phyloP scores from a whole-genome alignment of 2,113 vertebrate species.

The Ammodytes marinus region DNA sequence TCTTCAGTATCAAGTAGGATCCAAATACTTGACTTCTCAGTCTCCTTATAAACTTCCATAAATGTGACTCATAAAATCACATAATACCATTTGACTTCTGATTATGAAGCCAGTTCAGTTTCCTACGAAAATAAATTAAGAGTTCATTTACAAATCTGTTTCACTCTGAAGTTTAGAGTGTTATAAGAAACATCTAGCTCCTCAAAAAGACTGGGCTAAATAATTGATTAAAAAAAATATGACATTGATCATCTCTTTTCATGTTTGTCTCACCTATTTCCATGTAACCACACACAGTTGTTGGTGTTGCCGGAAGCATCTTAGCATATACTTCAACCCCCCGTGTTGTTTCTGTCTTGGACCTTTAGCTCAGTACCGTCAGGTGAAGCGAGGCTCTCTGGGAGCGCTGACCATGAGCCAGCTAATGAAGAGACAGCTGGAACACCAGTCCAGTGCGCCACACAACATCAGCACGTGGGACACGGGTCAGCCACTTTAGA shows the following conservation, averaged over 20 bases:
- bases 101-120: conserved; percentile 5
- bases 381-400: conserved; percentile 97
- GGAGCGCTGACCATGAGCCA: conserved; percentile 98
- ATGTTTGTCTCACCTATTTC: conserved; percentile 25
- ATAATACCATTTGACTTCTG: not conserved
- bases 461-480: conserved; percentile 99
- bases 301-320: not conserved
- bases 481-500: conserved; percentile 88
- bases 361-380: conserved; percentile 94
- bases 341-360: conserved; percentile 56
- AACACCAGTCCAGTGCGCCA: conserved; percentile 97
- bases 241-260: conserved; percentile 34
- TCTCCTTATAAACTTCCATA: conserved; percentile 15
- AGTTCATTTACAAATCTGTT: not conserved
- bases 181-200: not conserved
- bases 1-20: conserved; percentile 95
- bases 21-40: conserved; percentile 42
- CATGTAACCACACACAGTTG: conserved; percentile 21
- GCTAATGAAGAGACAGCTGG: conserved; percentile 98
- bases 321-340: not conserved
- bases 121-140: not conserved
- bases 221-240: conserved; percentile 17
- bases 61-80: conserved; percentile 25
- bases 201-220: conserved; percentile 2
- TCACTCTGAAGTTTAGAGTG: conserved; percentile 7